These are phyloP conservation scores for Nycticorax nycticorax DNA, from an alignment of 2,113 vertebrate genomes.

Conservation along the genomic window DNA sequence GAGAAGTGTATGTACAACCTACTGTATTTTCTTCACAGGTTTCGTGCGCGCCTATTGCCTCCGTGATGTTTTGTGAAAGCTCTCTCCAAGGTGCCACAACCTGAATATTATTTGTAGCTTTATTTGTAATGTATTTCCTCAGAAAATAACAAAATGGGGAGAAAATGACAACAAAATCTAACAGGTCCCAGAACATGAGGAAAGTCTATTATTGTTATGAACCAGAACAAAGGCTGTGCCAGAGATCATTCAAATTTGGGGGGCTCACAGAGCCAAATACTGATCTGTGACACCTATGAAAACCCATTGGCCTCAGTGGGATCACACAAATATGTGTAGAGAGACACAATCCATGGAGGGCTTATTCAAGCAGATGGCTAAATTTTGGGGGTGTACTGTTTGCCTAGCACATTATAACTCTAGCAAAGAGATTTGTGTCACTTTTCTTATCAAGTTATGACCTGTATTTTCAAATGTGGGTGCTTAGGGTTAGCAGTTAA, in stretches of 20 bases:
- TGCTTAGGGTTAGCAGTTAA: constrained; percentile 21
- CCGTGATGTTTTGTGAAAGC: constrained; percentile 1
- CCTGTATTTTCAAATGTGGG: constrained; percentile 49
- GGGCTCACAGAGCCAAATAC: background rate
- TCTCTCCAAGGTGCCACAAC: constrained; percentile 9
- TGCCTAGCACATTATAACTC: constrained; percentile 48
- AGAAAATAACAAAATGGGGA: constrained; percentile 41
- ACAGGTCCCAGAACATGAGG: background rate
- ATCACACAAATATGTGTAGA: background rate
- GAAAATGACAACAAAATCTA: background rate
- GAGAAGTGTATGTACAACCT: constrained; percentile 30
- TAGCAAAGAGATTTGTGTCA: constrained; percentile 9
- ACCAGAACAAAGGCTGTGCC: background rate
- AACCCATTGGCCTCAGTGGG: background rate
- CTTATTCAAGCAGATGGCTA: constrained; percentile 41
- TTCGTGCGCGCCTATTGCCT: constrained; percentile 15
- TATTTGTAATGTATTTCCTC: constrained; percentile 5
- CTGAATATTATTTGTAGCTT: background rate
- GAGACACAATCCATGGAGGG: background rate
- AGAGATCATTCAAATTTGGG: background rate
- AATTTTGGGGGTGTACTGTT: constrained; percentile 29
- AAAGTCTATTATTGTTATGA: background rate
- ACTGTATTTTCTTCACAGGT: constrained; percentile 48
- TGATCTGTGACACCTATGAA: background rate
- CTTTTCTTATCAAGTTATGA: constrained; percentile 23